Conservation (phyloP, 2,888 invertebrate genomes). For the Eupeodes latifasciatus region DNA sequence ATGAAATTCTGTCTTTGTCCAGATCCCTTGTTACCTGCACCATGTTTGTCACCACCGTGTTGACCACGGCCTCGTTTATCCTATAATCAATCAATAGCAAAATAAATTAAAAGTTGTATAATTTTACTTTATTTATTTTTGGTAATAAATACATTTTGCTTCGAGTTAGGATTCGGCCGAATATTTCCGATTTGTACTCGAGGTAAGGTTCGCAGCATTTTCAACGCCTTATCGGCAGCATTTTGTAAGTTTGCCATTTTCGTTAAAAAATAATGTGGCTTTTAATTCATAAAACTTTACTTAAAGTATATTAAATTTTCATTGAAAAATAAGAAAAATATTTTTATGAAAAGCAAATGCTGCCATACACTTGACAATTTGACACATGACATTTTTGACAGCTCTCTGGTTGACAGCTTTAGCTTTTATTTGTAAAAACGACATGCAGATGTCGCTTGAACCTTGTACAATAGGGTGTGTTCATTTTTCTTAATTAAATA, state of each 20-base stretch:
- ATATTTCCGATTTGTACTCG: constrained; percentile 90
- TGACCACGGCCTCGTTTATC: constrained; percentile 90
- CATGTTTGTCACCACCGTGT: constrained; percentile 94
- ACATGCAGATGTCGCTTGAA: neutral
- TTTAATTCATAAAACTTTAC: neutral
- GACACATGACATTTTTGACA: constrained; percentile 12
- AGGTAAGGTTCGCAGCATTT: constrained; percentile 90
- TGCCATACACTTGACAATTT: neutral
- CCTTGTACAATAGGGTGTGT: neutral
- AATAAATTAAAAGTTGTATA: neutral
- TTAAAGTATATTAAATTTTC: neutral
- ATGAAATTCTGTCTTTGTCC: constrained; percentile 92
- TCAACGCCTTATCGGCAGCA: constrained; percentile 90
- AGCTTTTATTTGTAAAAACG: neutral
- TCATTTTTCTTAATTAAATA: neutral
- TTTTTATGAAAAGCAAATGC: neutral
- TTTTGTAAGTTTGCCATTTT: constrained; percentile 81
- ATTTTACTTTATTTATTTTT: neutral
- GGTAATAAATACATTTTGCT: constrained; percentile 85
- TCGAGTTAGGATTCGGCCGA: constrained; percentile 89
- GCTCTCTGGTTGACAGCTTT: neutral
- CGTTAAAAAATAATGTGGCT: neutral
- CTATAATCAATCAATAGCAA: constrained; percentile 81
- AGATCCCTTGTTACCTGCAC: constrained; percentile 93
- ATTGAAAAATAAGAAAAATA: constrained; percentile 6